These are phyloP conservation scores for Ormyrus labotus DNA, from an alignment of 2,888 invertebrate genomes.

Conservation along the genomic window DNA sequence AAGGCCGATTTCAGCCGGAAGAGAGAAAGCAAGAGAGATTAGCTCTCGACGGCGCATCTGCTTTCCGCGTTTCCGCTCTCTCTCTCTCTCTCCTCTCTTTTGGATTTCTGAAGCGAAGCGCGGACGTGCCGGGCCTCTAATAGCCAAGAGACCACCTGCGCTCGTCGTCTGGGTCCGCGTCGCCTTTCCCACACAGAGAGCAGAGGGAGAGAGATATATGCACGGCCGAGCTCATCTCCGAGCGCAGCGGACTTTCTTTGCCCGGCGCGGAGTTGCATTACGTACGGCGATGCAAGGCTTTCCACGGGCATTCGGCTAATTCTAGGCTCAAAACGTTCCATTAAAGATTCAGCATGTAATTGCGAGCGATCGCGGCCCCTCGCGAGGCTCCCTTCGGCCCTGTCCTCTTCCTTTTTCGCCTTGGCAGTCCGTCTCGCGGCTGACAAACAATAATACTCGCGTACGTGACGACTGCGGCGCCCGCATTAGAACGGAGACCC, in stretches of 20 bases:
- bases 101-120: slow-evolving; percentile 15
- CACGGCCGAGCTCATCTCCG: background rate
- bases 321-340: slow-evolving; percentile 75
- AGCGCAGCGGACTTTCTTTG: slow-evolving; percentile 21
- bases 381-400: slow-evolving; percentile 1
- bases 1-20: no score
- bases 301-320: slow-evolving; percentile 74
- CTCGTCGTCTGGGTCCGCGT: slow-evolving; percentile 2
- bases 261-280: slow-evolving; percentile 66
- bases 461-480: background rate
- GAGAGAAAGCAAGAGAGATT: background rate
- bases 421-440: background rate
- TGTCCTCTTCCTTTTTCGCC: background rate
- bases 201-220: background rate
- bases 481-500: background rate
- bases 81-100: background rate
- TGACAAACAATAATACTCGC: background rate
- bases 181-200: slow-evolving; percentile 56
- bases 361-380: slow-evolving; percentile 71
- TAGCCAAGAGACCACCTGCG: slow-evolving; percentile 48
- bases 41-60: background rate
- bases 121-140: slow-evolving; percentile 40
- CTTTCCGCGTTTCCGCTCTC: slow-evolving; percentile 20
- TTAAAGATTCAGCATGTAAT: slow-evolving; percentile 77
- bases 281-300: slow-evolving; percentile 68